Percentiles rank a stretch among this genome's conserved stretches.
Evolutionary conservation across 2,113 vertebrate genomes (phyloP).

Genomic region (Diadophis punctatus): DNA sequence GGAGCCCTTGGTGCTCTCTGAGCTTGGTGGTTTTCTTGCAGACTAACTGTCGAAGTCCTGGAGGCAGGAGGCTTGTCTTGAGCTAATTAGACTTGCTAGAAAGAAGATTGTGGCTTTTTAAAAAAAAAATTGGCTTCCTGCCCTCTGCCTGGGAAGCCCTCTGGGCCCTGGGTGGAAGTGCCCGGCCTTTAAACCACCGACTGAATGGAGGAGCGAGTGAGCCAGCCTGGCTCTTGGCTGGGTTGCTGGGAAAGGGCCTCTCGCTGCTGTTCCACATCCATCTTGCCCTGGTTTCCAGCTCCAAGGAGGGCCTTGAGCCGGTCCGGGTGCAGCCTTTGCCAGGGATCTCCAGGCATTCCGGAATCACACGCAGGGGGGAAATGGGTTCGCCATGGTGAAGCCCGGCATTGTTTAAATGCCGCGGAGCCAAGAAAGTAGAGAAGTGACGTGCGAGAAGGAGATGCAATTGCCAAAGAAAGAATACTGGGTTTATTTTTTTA

Average conservation of each 20-base stretch:
- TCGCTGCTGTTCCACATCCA: background rate
- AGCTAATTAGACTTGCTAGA: background rate
- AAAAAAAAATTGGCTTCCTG: background rate
- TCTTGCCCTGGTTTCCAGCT: background rate
- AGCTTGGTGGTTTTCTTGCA: background rate
- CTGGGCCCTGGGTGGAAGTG: background rate
- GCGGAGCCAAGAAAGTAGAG: too few relatives aligned
- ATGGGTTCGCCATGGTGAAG: background rate
- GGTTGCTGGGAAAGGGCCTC: background rate
- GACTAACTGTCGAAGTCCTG: fast-evolving
- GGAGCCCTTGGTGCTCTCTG: too few relatives aligned
- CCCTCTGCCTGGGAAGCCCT: background rate
- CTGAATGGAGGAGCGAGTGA: background rate
- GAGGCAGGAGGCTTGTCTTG: background rate
- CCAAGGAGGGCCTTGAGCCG: background rate
- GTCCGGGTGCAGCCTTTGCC: background rate
- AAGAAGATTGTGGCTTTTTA: background rate
- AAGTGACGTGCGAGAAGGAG: background rate
- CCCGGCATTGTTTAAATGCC: background rate
- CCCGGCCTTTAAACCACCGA: background rate
- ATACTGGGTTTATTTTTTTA: background rate
- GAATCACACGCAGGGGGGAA: background rate
- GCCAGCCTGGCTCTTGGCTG: background rate
- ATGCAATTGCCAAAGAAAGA: background rate
- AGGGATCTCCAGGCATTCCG: background rate